These are phyloP conservation scores for Microcaecilia unicolor DNA, from an alignment of 2,797 vertebrate genomes.

Conservation along the genomic window DNA sequence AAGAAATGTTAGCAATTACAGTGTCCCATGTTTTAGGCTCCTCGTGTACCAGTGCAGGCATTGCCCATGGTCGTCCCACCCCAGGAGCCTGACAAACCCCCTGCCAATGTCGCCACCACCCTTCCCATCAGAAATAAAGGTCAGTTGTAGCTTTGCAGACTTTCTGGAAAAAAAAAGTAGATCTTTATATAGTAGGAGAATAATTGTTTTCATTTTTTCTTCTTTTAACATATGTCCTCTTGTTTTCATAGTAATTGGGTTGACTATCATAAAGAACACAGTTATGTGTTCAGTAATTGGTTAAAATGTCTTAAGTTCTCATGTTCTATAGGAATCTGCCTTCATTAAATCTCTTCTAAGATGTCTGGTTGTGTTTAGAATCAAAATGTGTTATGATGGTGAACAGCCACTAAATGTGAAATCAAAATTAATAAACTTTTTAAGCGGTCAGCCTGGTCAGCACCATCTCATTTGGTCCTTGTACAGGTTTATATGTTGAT, in stretches of 20 bases:
- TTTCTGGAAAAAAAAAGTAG: slow-evolving; percentile 15
- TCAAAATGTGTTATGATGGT: slow-evolving; percentile 6
- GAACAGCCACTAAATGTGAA: too few relatives aligned
- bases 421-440: too few relatives aligned
- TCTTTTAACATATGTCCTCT: slow-evolving; percentile 8
- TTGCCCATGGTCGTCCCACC: slow-evolving; percentile 73
- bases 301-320: slow-evolving; percentile 11
- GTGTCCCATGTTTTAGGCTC: slow-evolving; percentile 52
- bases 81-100: slow-evolving; percentile 71
- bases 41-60: slow-evolving; percentile 71
- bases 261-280: slow-evolving; percentile 7
- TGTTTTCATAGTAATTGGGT: slow-evolving; percentile 4
- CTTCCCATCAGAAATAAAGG: slow-evolving; percentile 72
- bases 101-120: slow-evolving; percentile 60
- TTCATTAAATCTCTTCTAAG: slow-evolving; percentile 1
- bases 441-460: too few relatives aligned
- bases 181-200: slow-evolving; percentile 21
- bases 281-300: slow-evolving; percentile 2
- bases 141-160: slow-evolving; percentile 45
- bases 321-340: slow-evolving; percentile 17
- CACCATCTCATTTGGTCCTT: too few relatives aligned
- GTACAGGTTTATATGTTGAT: too few relatives aligned
- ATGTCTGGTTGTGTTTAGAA: background rate
- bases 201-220: background rate
- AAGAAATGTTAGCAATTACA: slow-evolving; percentile 26